Evolutionary conservation across 2,113 vertebrate genomes (phyloP), one percentile per base, ranked within the genome.

Genomic region (Myocastor coypus): DNA sequence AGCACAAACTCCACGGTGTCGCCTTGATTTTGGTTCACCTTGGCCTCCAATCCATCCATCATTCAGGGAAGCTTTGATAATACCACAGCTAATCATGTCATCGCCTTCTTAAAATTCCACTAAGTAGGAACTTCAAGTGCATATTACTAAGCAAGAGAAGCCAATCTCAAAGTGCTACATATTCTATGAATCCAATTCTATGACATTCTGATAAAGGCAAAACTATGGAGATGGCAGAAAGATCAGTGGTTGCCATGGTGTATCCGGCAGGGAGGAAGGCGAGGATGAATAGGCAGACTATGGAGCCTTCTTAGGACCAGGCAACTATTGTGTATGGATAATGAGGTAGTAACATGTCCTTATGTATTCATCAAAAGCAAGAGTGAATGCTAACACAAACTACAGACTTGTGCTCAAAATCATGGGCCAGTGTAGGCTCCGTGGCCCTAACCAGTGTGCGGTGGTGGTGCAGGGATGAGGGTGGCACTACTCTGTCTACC

Each of bases 391-490:
- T 20, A n/a, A 34, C 9, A 50, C 24, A 52, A 82, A 28, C 30
- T 75, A 17, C 1, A 7, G 64, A 17, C 42, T 37, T 30, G 11
- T 19, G 13, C 9, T 55, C 32, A 84, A 46, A 85, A 55, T 2
- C 1, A 42, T 30, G 2, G 7, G 16, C 71, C 59, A 14, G 0
- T 1, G 16, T 2, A 46, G 52, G 28, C 28, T 59, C 61, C 12
- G 22, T 85, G 50, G 26, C 4, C 37, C 7, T 14, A 80, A 64
- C 50, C 46, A 57, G 78, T 1, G 14, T 0, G 19, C 3, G 13
- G 4, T 34, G 10, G 32, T 46, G 14, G 26, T 3, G 7, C 2
- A 37, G 24, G 50, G 46, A 5, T 20, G 46, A 22, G 0, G 14
- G 13, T 5, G 30, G 50, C n/a, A 24, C 4, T 10, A 11, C n/a